A percentile compares a stretch with the other conserved stretches of the same genome.
Evolutionary conservation across 92 coral and sea anemone genomes (phyloP).

Genomic region (Actinostola sp.): DNA sequence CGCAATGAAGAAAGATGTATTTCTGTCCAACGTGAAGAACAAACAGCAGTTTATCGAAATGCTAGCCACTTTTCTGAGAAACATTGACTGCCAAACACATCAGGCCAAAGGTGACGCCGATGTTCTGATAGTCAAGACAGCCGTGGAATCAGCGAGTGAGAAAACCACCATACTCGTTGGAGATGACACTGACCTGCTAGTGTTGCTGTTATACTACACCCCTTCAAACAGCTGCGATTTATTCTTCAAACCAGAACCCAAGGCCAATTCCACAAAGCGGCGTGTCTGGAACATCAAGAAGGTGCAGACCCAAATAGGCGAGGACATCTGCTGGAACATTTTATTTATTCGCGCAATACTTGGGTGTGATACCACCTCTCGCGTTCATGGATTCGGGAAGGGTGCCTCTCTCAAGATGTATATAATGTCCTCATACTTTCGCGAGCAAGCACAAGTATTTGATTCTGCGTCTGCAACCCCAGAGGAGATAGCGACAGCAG

Average conservation of each 20-base stretch:
- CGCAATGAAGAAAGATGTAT: conserved; percentile 26
- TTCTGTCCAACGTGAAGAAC: conserved; percentile 15
- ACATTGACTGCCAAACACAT: background rate
- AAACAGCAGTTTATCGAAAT: conserved; percentile 1
- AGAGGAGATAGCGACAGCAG: conserved; percentile 35
- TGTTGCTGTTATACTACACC: conserved; percentile 24
- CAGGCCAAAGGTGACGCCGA: conserved; percentile 47
- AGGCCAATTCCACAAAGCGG: conserved; percentile 12
- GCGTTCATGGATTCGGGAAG: conserved; percentile 37
- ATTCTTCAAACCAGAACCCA: conserved; percentile 43
- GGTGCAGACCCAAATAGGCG: conserved; percentile 24
- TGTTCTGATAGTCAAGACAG: conserved; percentile 39
- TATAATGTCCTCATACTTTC: conserved; percentile 28
- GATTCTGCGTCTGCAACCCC: conserved; percentile 1
- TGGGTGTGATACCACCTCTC: conserved; percentile 53
- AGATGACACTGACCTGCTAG: conserved; percentile 42
- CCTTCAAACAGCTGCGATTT: conserved; percentile 12
- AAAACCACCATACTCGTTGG: conserved; percentile 29
- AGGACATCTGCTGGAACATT: conserved; percentile 32
- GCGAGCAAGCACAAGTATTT: conserved; percentile 58
- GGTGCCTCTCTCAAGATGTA: conserved; percentile 44
- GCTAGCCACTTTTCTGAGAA: background rate
- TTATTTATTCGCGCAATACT: conserved; percentile 45
- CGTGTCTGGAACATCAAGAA: conserved; percentile 32
- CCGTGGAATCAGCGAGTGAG: conserved; percentile 15